A percentile compares a stretch with the other conserved stretches of the same genome.
These are phyloP conservation scores for Chelonus insularis DNA, from an alignment of 1,140 invertebrate genomes.

Conservation along the genomic window DNA sequence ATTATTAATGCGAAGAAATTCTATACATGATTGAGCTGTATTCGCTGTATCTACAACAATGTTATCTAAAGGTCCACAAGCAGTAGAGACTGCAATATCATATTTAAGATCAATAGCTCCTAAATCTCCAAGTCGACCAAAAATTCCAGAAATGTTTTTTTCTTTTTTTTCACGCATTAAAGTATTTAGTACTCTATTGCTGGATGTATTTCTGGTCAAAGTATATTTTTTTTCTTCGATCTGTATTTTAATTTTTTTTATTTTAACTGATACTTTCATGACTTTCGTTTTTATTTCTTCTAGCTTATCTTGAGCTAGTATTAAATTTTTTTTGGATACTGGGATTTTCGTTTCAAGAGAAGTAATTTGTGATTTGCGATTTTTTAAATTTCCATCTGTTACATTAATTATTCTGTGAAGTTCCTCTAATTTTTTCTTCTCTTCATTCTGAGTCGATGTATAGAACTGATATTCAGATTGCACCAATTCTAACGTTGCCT, in stretches of 20 bases:
- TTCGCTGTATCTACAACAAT: slow-evolving; percentile 89
- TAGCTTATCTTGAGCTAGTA: slow-evolving; percentile 55
- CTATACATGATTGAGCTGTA: slow-evolving; percentile 84
- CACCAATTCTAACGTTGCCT: slow-evolving; percentile 73
- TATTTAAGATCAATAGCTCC: slow-evolving; percentile 93
- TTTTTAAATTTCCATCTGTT: slow-evolving; percentile 53
- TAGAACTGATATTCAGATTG: slow-evolving; percentile 84
- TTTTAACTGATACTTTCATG: slow-evolving; percentile 39
- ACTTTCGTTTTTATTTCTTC: slow-evolving; percentile 50
- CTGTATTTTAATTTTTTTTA: slow-evolving; percentile 54
- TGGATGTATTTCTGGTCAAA: slow-evolving; percentile 72
- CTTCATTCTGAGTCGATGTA: slow-evolving; percentile 74
- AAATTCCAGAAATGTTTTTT: slow-evolving; percentile 80
- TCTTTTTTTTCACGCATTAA: slow-evolving; percentile 84
- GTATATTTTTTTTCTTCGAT: slow-evolving; percentile 68
- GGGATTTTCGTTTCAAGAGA: slow-evolving; percentile 59
- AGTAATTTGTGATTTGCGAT: slow-evolving; percentile 56
- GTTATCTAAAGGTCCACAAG: slow-evolving; percentile 87
- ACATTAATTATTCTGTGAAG: slow-evolving; percentile 60
- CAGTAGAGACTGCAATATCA: slow-evolving; percentile 94
- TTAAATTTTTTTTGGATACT: slow-evolving; percentile 55
- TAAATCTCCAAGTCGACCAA: slow-evolving; percentile 92
- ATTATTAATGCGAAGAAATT: slow-evolving; percentile 78
- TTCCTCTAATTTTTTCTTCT: slow-evolving; percentile 73
- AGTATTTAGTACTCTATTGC: slow-evolving; percentile 76